Evolutionary conservation across 1,140 invertebrate species (phyloP).

Genomic region (Drosophila lowei): DNA sequence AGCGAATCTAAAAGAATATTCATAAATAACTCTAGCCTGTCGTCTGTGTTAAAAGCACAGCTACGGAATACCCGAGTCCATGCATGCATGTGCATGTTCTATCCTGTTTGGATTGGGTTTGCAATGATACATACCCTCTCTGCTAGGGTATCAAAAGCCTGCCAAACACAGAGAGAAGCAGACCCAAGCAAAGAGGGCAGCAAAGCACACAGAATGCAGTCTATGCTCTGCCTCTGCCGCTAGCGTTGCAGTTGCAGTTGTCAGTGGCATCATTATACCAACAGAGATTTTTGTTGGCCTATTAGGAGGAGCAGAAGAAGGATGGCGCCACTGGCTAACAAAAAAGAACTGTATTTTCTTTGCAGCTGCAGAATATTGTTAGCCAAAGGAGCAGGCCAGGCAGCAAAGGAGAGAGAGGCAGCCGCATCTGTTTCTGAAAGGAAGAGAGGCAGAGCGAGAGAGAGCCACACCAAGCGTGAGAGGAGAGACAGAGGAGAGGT

Average conservation of each 20-base stretch:
- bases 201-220: slow-evolving; percentile 22
- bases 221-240: slow-evolving; percentile 7
- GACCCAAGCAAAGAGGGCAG: slow-evolving; percentile 4
- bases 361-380: slow-evolving; percentile 35
- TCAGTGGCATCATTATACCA: slow-evolving; percentile 42
- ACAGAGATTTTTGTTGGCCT: slow-evolving; percentile 44
- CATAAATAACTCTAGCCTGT: too few species aligned
- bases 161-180: slow-evolving; percentile 35
- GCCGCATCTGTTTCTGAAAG: slow-evolving; percentile 38
- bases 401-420: slow-evolving; percentile 18
- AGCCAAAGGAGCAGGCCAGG: not conserved
- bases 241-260: slow-evolving; percentile 22
- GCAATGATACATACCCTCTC: too few species aligned
- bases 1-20: too few species aligned
- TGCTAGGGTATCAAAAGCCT: slow-evolving; percentile 4
- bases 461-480: slow-evolving; percentile 3
- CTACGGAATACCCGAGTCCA: too few species aligned
- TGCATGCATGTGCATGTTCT: too few species aligned
- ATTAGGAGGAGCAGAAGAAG: slow-evolving; percentile 46
- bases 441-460: not conserved
- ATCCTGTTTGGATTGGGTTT: too few species aligned
- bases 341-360: slow-evolving; percentile 15
- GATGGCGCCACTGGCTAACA: slow-evolving; percentile 33
- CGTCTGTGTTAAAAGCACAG: too few species aligned
- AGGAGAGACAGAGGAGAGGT: slow-evolving; percentile 41